Conservation (phyloP, 2,888 invertebrate species). For the Hirtodrosophila cameraria region DNA sequence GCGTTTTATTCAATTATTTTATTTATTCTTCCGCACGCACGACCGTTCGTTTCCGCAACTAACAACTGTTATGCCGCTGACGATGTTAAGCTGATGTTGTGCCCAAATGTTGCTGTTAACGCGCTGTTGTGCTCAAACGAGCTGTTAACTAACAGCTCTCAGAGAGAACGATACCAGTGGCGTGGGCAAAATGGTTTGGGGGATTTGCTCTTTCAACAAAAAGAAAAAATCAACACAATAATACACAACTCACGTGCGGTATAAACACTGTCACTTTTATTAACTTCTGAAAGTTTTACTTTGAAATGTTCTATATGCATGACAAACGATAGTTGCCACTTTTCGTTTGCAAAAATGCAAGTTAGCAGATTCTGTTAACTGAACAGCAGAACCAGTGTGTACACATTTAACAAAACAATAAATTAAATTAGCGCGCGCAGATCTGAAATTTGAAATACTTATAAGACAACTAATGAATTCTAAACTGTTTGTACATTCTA, state of each 20-base stretch:
- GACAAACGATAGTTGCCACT: too few species aligned
- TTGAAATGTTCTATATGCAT: too few species aligned
- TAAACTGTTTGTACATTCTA: neutral
- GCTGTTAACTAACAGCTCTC: constrained; percentile 14
- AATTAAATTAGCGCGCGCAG: neutral
- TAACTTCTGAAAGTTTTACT: too few species aligned
- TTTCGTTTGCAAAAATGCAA: too few species aligned
- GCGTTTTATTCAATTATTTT: constrained; percentile 21
- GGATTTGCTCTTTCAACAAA: neutral
- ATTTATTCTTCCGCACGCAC: constrained; percentile 43
- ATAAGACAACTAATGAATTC: neutral
- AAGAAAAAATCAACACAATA: too few species aligned
- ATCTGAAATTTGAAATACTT: neutral
- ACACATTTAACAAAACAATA: constrained; percentile 2
- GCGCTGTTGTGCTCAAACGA: constrained; percentile 5
- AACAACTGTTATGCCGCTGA: constrained; percentile 36
- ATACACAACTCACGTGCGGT: too few species aligned
- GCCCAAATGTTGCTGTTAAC: constrained; percentile 36
- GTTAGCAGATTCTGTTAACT: constrained; percentile 3
- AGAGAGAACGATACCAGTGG: constrained; percentile 9
- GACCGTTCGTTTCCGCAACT: constrained; percentile 44
- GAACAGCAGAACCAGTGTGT: constrained; percentile 36
- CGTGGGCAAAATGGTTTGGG: neutral
- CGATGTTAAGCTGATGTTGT: constrained; percentile 20
- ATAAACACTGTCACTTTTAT: too few species aligned